Evolutionary conservation across 2,797 vertebrate genomes (phyloP).

Genomic region (Brachyalestes nurse): DNA sequence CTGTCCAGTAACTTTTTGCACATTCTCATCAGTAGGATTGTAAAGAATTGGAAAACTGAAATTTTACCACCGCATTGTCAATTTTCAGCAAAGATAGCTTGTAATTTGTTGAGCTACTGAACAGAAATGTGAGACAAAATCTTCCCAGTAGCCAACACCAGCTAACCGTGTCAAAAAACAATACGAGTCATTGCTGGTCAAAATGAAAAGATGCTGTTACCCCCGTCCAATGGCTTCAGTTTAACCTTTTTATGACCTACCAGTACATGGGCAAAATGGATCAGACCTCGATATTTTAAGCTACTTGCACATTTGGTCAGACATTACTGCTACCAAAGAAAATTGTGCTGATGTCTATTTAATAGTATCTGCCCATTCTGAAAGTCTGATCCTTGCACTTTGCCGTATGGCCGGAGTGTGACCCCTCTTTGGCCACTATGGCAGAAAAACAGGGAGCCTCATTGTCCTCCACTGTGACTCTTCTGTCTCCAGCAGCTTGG

Average conservation of each 20-base stretch:
- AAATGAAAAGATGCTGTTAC: not conserved
- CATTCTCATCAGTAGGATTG: no score
- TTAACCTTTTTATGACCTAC: not conserved
- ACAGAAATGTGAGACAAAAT: no score
- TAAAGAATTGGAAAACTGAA: no score
- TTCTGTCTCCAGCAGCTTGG: constrained; percentile 58
- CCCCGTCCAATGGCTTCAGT: not conserved
- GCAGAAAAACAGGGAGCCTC: constrained; percentile 66
- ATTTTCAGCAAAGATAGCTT: no score
- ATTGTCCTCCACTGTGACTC: constrained; percentile 65
- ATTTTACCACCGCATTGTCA: no score
- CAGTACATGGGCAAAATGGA: not conserved
- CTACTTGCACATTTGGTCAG: constrained; percentile 44
- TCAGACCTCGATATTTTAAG: constrained; percentile 24
- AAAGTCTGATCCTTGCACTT: constrained; percentile 25
- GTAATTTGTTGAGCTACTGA: no score
- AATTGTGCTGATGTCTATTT: constrained; percentile 41
- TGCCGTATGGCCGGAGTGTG: constrained; percentile 53
- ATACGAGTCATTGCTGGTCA: not conserved
- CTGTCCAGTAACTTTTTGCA: no score
- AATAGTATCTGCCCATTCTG: constrained; percentile 11
- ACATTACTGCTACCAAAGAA: constrained; percentile 34
- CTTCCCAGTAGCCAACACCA: not conserved
- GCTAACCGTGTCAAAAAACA: not conserved
- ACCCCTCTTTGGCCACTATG: constrained; percentile 51